Base-by-base conservation (phyloP, 1,140 invertebrate species). In the Aphelinus certus region DNA sequence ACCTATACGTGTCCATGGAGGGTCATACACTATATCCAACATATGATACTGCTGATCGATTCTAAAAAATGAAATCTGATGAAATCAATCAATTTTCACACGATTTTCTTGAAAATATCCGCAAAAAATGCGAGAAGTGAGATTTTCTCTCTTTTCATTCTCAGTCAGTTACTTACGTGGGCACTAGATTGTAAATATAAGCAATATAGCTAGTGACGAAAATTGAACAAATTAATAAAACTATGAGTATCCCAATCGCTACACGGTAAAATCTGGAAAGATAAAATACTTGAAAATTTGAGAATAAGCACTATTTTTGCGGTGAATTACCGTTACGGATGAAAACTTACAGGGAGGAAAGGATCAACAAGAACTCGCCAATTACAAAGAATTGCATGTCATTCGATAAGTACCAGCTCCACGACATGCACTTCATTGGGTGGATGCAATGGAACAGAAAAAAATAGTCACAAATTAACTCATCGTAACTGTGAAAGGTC, bases 401-500 rank as follows among this genome's bases (percentile, higher is more conserved):
- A 71, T 92, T 92, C 10, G 94, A 91, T 60, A 96, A 80, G 79
- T 95, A 96, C 95, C 95, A 96, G 45, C 92, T 92, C 92, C 94
- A 95, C 3, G 91, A 91, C 85, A 95, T 88, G 79, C 95, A 95
- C 92, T 92, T 77, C 46, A 26, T 42, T 78, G 43, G 48, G 49
- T 45, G 3, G 9, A 46, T 61, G 9, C 61, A 49, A 5, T 61
- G 10, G 2, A 61, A 71, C 42, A 81, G 57, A 61, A 69, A 76
- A 78, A 42, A 73, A 71, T 69, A 69, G 53, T 9, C 47, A 7
- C 7, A 62, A 48, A 56, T 56, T 9, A 46, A 53, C 9, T 10
- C 9, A 60, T 42, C 46, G 7, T 69, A 2, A 26, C 26, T 26
- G 26, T 26, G 42, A 68, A 57, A 46, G n/a, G 58, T 74, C 5